These are phyloP conservation scores for Radopholus similis DNA, from an alignment of 1,140 invertebrate species.

Conservation along the genomic window DNA sequence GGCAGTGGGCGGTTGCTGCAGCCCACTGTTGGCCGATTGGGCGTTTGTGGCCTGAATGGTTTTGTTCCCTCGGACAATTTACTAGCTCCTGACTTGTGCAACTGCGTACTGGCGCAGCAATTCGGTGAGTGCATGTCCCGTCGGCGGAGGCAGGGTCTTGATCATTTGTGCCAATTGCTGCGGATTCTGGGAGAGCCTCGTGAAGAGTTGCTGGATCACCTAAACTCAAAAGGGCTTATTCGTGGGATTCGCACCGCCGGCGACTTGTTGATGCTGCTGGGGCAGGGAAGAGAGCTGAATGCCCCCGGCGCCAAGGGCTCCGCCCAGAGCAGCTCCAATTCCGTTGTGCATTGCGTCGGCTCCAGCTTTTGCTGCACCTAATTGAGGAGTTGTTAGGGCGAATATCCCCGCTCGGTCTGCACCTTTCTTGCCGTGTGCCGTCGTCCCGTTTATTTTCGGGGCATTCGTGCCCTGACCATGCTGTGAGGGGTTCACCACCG, in stretches of 20 bases:
- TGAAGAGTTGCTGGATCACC: constrained; percentile 15
- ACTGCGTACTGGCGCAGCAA: constrained; percentile 13
- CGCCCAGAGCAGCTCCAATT: not conserved
- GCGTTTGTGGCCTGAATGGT: not conserved
- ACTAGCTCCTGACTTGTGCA: not conserved
- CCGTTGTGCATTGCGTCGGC: not conserved
- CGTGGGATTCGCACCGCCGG: not conserved
- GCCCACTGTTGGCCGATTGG: not conserved
- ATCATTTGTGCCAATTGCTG: constrained; percentile 6
- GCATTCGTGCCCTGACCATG: not conserved
- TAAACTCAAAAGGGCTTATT: not conserved
- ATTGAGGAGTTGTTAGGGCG: not conserved
- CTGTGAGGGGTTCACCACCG: constrained; percentile 31
- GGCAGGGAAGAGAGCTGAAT: not conserved
- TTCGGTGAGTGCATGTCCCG: constrained; percentile 14
- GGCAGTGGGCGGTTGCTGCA: constrained; percentile 12
- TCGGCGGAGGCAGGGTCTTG: constrained; percentile 12
- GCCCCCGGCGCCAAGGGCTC: not conserved
- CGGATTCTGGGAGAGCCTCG: constrained; percentile 7
- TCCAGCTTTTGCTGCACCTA: not conserved
- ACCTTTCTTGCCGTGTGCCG: constrained; percentile 1
- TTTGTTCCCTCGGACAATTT: not conserved
- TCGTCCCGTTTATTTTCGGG: constrained; percentile 10
- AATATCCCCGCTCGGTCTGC: not conserved
- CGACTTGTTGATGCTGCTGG: constrained; percentile 31